A percentile compares a stretch with the other conserved stretches of the same genome.
These are phyloP conservation scores for Pyrgus malvae DNA, from an alignment of 2,888 invertebrate species.

Conservation along the genomic window DNA sequence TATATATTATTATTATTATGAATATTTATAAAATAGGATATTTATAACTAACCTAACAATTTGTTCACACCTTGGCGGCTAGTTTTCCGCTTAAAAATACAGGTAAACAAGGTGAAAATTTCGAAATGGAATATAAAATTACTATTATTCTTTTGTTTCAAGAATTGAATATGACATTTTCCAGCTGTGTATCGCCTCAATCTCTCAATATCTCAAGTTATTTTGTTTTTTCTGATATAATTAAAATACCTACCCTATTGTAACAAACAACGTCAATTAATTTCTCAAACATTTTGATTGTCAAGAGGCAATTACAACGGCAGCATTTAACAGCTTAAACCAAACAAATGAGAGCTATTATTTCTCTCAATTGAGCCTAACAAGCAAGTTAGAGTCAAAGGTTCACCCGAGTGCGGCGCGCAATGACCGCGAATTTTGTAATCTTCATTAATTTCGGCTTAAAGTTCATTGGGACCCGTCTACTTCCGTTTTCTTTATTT, in stretches of 20 bases:
- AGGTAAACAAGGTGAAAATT: no score
- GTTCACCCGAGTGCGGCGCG: conserved; percentile 74
- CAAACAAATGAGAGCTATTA: conserved; percentile 79
- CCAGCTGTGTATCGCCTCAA: no score
- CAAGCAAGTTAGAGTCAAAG: conserved; percentile 76
- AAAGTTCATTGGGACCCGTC: conserved; percentile 64
- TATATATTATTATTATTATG: no score
- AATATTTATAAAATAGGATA: no score
- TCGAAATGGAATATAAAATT: no score
- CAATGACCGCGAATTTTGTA: conserved; percentile 80
- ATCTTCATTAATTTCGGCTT: conserved; percentile 79
- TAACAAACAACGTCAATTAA: conserved; percentile 41
- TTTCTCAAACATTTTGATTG: conserved; percentile 48
- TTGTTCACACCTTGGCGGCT: no score
- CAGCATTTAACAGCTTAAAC: conserved; percentile 67
- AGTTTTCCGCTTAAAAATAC: no score
- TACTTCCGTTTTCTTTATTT: conserved; percentile 51
- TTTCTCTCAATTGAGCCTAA: conserved; percentile 80
- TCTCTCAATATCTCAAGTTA: no score
- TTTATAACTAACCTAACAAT: no score
- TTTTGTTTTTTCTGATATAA: no score
- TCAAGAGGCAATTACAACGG: conserved; percentile 54
- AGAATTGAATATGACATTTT: no score
- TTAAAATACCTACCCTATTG: conserved; percentile 9
- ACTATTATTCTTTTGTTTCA: no score